Evolutionary conservation across 1,140 invertebrate species (phyloP), one percentile per base, ranked within the genome.

Genomic region (Solen grandis): DNA sequence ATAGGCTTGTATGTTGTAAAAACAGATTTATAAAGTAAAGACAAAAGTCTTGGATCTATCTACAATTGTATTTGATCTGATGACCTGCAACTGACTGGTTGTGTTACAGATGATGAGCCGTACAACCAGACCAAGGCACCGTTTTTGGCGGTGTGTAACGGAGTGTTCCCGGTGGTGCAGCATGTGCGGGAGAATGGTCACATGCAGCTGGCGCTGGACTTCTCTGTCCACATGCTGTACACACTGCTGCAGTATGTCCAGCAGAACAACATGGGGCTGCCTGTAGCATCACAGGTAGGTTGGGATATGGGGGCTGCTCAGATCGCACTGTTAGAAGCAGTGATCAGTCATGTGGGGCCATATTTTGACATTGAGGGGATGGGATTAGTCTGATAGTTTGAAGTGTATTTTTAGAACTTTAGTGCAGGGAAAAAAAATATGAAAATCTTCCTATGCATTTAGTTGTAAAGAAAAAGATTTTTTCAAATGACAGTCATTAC

Each of bases 101-200:
- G 13, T 13, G 5, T 8, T 5, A 57, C 25, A 54, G 25, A 33
- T 50, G 50, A 63, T 27, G 72, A 31, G 5, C n/a, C 60, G 22
- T 2, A 2, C 54, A 65, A 38, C 16, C 29, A 31, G 2, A 73
- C 82, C 54, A 22, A 66, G 19, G 35, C 13, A n/a, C 4, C n/a
- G n/a, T n/a, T n/a, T n/a, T n/a, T n/a, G n/a, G n/a, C n/a, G n/a
- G n/a, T 70, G 27, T 62, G 65, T 68, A 22, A 69, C 19, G 41
- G 22, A 41, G 52, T 87, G 13, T 55, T 80, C 52, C 84, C 86
- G 16, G 52, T 86, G 2, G 52, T 89, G 4, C 80, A 84, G 22
- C 83, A 87, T 73, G 72, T 88, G 27, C 73, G 82, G 57, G 85
- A 86, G 22, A 88, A 87, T 70, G 84, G 82, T 41, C 87, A 88